Base-by-base conservation (phyloP, 2,797 vertebrate genomes). In the Acanthurus tractus region DNA sequence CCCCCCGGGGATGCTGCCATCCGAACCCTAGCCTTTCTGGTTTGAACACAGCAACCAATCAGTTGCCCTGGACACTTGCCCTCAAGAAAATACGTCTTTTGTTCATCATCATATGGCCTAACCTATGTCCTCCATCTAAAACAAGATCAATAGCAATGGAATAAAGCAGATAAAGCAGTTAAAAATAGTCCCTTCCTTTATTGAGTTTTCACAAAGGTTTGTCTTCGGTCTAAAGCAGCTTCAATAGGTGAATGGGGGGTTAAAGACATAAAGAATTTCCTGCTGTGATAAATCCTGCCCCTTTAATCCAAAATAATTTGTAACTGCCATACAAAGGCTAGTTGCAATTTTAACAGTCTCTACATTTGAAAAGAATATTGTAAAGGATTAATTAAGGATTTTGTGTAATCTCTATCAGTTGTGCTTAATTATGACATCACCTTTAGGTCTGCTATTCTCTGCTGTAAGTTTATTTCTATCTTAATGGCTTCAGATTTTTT, bases 101-200 rank as follows among this genome's bases (percentile, higher is more conserved):
- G 52, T 85, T 89, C 83, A 78, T 88, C 74, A 62, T 88, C 74
- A 62, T 64, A 53, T 38, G 78, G 76, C 71, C 69, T 81, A 73
- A 89, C 69, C 78, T 63, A 46, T 83, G 69, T 69, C 79, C 84
- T 83, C 82, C 70, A 63, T 87, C 92, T 89, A 70, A 88, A 86
- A 75, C 56, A 61, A 71, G 81, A 94, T 94, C 90, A 78, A 94
- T 93, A 90, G 65, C 74, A 89, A 92, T 90, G 65, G 74, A 90
- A 92, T 89, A 86, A 88, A 81, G 86, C 61, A 22, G 77, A 79
- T 62, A 80, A 70, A 20, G 81, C 81, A 81, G 83, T 69, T 74
- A 58, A 83, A 80, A 90, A 83, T 73, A 65, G 78, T 85, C 76
- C 70, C 75, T 70, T 78, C 63, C 15, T 71, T 90, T 88, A 89